A percentile compares a stretch with the other conserved stretches of the same genome.
Conservation (phyloP, 2,888 invertebrate genomes). For the Rotaria magnacalcarata region DNA sequence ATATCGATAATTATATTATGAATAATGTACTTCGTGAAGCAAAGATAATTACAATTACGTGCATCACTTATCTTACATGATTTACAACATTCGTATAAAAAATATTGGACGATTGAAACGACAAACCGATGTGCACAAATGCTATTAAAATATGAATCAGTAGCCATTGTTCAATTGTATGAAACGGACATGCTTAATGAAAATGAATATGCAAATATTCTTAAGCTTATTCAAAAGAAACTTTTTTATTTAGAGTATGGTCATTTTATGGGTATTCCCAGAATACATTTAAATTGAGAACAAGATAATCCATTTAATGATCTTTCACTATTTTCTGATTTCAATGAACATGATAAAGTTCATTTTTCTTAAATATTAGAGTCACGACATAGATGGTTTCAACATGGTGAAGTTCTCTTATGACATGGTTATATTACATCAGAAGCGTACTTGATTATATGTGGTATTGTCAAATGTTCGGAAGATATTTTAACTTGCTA, state of each 20-base stretch:
- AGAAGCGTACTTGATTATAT: neutral
- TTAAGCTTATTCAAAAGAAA: neutral
- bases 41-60: neutral
- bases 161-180: neutral
- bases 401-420: neutral
- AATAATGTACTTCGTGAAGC: neutral
- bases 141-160: neutral
- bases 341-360: neutral
- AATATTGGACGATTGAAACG: neutral
- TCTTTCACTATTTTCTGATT: neutral
- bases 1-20: neutral
- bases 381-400: neutral
- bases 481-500: neutral
- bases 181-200: neutral
- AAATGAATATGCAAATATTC: neutral
- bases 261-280: neutral
- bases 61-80: neutral
- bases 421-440: neutral
- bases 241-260: neutral
- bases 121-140: neutral
- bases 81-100: slow-evolving; percentile 1
- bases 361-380: neutral
- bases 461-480: neutral
- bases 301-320: neutral
- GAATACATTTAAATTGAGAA: neutral